Evolutionary conservation across 2,888 invertebrate species (phyloP).

Genomic region (Parochlus steinenii): DNA sequence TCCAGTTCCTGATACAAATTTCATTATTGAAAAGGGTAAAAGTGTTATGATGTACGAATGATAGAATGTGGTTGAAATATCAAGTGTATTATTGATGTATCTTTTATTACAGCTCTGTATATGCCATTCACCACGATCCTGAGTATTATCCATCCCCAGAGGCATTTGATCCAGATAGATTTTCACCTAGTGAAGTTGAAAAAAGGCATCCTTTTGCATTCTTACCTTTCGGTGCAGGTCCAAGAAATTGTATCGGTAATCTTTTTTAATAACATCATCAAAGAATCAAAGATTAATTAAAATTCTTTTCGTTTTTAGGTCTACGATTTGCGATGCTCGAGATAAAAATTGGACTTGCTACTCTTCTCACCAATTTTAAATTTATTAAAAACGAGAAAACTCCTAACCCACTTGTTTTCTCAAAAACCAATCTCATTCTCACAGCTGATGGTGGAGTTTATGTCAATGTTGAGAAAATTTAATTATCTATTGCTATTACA

Average conservation of each 20-base stretch:
- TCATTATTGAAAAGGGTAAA: conserved; percentile 2
- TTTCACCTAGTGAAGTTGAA: neutral
- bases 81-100: too few species aligned
- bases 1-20: conserved; percentile 1
- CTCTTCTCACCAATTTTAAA: conserved; percentile 4
- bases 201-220: conserved; percentile 8
- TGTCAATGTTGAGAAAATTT: conserved; percentile 7
- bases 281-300: too few species aligned
- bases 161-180: conserved; percentile 6
- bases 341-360: conserved; percentile 9
- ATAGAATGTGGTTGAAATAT: too few species aligned
- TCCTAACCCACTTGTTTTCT: conserved; percentile 4
- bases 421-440: conserved; percentile 4
- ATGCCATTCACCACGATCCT: conserved; percentile 10
- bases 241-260: conserved; percentile 4
- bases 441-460: conserved; percentile 6
- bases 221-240: conserved; percentile 10
- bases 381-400: conserved; percentile 8
- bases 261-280: neutral
- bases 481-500: too few species aligned
- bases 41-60: neutral
- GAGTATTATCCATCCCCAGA: conserved; percentile 5
- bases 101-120: too few species aligned
- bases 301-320: too few species aligned
- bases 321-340: conserved; percentile 5